Percentiles rank a stretch among this genome's conserved stretches.
Evolutionary conservation across 2,113 vertebrate species (phyloP).

Genomic region (Dascyllus trimaculatus): DNA sequence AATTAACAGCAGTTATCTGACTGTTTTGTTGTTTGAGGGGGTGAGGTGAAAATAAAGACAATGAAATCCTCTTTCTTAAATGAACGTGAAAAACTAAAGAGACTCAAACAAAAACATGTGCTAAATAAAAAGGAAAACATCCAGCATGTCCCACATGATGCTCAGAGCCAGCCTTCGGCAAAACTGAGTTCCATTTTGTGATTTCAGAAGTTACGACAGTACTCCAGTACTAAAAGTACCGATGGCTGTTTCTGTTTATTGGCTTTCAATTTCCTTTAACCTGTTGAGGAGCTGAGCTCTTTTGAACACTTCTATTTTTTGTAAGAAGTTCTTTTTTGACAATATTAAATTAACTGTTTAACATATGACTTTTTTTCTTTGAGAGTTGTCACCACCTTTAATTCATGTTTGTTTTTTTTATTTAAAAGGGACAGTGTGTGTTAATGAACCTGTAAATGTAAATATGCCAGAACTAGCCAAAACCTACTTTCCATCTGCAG

Average conservation of each 20-base stretch:
- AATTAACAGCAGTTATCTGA: too few species aligned
- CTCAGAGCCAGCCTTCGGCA: slow-evolving; percentile 17
- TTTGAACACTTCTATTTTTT: background rate
- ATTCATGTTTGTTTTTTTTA: too few species aligned
- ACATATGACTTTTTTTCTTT: slow-evolving; percentile 20
- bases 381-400: slow-evolving; percentile 33
- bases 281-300: slow-evolving; percentile 33
- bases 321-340: too few species aligned
- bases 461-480: too few species aligned
- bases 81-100: too few species aligned
- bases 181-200: slow-evolving; percentile 25
- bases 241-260: slow-evolving; percentile 51
- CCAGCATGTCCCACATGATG: background rate
- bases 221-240: slow-evolving; percentile 33
- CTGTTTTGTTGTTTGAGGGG: too few species aligned
- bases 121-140: slow-evolving; percentile 15
- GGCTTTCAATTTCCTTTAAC: slow-evolving; percentile 41
- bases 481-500: too few species aligned
- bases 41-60: too few species aligned
- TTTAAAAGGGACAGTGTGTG: too few species aligned
- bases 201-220: slow-evolving; percentile 23
- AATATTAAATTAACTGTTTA: slow-evolving; percentile 1
- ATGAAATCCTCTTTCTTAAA: too few species aligned
- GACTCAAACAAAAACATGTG: too few species aligned
- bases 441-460: too few species aligned